These are phyloP conservation scores for Carapus acus DNA, from an alignment of 2,797 vertebrate genomes.

Conservation along the genomic window DNA sequence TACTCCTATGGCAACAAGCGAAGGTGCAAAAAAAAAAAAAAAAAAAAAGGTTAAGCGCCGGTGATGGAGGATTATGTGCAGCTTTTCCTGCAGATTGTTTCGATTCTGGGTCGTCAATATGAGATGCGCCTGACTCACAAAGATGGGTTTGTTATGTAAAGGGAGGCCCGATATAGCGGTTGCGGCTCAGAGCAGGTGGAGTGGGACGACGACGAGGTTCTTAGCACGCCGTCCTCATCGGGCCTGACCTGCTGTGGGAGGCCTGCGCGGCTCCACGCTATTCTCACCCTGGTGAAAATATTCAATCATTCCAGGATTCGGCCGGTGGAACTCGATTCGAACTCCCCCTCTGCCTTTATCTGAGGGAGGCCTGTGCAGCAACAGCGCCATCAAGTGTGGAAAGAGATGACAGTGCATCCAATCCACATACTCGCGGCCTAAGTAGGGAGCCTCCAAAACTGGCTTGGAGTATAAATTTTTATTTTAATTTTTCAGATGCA, in stretches of 20 bases:
- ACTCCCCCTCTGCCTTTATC: not conserved
- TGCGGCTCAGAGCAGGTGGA: constrained; percentile 39
- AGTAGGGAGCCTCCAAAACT: constrained; percentile 38
- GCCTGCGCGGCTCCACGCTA: constrained; percentile 23
- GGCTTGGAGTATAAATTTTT: constrained; percentile 70
- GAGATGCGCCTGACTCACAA: constrained; percentile 60
- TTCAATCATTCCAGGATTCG: constrained; percentile 7
- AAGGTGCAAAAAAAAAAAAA: constrained; percentile 29
- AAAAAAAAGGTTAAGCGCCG: no score
- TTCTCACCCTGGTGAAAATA: constrained; percentile 15
- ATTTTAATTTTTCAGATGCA: constrained; percentile 75
- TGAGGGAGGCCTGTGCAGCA: constrained; percentile 4
- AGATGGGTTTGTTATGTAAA: constrained; percentile 65
- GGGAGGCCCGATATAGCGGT: constrained; percentile 60
- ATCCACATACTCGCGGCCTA: constrained; percentile 19
- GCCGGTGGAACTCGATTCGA: not conserved
- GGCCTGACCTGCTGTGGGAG: constrained; percentile 42
- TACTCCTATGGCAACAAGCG: constrained; percentile 39
- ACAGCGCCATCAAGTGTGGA: constrained; percentile 42
- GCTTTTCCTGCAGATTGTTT: constrained; percentile 8
- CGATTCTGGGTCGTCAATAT: constrained; percentile 31
- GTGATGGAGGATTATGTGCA: constrained; percentile 8
- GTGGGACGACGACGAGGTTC: constrained; percentile 50
- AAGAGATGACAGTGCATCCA: not conserved
- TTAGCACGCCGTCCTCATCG: constrained; percentile 37